phyloP scores from a whole-genome alignment of 2,888 invertebrate species.

The Ichneumoninae sp. region DNA sequence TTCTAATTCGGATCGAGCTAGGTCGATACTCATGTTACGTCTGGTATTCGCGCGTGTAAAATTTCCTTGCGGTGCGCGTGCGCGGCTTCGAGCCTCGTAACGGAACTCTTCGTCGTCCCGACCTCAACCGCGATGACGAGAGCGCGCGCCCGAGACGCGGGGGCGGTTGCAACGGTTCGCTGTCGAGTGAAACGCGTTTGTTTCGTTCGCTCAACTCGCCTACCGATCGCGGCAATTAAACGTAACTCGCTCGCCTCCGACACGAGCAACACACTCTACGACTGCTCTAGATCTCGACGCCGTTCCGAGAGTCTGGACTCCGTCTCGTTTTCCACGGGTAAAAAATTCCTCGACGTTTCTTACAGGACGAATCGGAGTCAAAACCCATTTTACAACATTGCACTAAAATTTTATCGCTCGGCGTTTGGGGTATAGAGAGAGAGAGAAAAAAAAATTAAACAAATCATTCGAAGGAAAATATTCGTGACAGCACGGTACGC shows the following conservation, averaged over 20 bases:
- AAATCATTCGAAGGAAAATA: slow-evolving; percentile 24
- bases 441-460: neutral
- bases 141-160: slow-evolving; percentile 40
- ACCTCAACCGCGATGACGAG: slow-evolving; percentile 67
- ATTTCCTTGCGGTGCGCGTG: slow-evolving; percentile 55
- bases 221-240: slow-evolving; percentile 39
- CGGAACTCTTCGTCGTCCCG: slow-evolving; percentile 63
- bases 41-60: slow-evolving; percentile 40
- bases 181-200: slow-evolving; percentile 39
- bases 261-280: slow-evolving; percentile 9
- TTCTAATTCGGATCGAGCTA: slow-evolving; percentile 62
- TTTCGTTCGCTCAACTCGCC: slow-evolving; percentile 38
- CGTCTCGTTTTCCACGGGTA: neutral
- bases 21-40: slow-evolving; percentile 65
- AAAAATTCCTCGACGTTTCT: neutral
- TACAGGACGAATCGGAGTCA: neutral
- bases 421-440: neutral
- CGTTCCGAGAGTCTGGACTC: neutral
- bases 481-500: neutral
- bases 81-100: slow-evolving; percentile 48
- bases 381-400: neutral
- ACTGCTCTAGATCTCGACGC: neutral
- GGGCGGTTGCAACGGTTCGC: slow-evolving; percentile 47
- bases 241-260: slow-evolving; percentile 34
- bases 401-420: neutral